These are phyloP conservation scores for Sylvia borin DNA, from an alignment of 2,797 vertebrate species.

Conservation along the genomic window DNA sequence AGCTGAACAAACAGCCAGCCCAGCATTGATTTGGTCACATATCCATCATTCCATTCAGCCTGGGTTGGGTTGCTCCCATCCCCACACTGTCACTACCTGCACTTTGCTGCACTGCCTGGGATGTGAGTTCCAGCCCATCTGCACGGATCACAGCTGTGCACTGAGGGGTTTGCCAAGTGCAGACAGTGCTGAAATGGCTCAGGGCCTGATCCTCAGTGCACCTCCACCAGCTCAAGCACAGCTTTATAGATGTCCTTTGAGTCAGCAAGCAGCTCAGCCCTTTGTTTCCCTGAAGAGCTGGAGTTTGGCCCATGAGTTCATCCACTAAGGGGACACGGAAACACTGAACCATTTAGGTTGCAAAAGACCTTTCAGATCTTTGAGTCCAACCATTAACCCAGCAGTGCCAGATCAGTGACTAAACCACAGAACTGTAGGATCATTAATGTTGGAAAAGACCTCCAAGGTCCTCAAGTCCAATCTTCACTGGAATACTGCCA, in stretches of 20 bases:
- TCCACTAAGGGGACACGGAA: background rate
- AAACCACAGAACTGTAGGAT: background rate
- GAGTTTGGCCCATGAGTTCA: background rate
- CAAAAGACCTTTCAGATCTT: background rate
- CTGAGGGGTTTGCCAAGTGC: background rate
- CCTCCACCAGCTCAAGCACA: background rate
- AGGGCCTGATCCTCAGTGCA: background rate
- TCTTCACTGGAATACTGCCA: rapidly evolving
- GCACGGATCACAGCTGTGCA: background rate
- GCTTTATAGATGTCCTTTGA: background rate
- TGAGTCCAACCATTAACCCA: background rate
- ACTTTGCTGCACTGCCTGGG: background rate
- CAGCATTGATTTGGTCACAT: background rate
- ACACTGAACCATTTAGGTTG: rapidly evolving
- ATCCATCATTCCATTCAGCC: background rate
- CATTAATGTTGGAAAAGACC: background rate
- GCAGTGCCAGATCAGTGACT: background rate
- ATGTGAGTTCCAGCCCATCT: background rate
- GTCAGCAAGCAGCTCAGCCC: background rate
- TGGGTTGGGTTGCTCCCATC: background rate
- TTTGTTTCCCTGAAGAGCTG: background rate
- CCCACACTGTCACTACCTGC: background rate
- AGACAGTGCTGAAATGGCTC: background rate
- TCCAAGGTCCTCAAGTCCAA: background rate
- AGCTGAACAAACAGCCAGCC: background rate